A percentile compares a stretch with the other conserved stretches of the same genome.
phyloP scores from a whole-genome alignment of 2,888 invertebrate genomes.

The Folsomia manolachei region DNA sequence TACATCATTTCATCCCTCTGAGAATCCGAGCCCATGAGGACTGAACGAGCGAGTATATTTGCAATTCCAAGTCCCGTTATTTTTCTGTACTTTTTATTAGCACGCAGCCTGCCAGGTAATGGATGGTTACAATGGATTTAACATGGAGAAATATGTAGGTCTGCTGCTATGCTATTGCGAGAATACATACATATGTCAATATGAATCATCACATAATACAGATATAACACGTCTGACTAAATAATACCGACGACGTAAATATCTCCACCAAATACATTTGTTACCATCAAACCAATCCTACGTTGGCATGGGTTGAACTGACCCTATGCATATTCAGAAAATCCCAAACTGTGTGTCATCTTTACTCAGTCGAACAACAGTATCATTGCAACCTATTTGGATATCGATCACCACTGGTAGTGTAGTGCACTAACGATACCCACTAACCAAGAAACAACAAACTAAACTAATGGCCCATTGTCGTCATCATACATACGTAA shows the following conservation, averaged over 20 bases:
- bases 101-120: not conserved
- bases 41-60: not conserved
- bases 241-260: not conserved
- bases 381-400: not conserved
- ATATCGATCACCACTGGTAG: not conserved
- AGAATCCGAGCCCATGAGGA: not conserved
- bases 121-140: too few relatives aligned
- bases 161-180: not conserved
- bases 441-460: not conserved
- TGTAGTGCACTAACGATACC: not conserved
- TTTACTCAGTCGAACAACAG: not conserved
- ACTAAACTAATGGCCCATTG: not conserved
- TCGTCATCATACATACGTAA: not conserved
- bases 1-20: not conserved
- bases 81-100: slow-evolving; percentile 1
- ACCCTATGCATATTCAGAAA: slow-evolving; percentile 1
- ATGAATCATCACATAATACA: too few relatives aligned
- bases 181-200: too few relatives aligned
- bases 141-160: slow-evolving; percentile 6
- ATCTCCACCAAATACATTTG: not conserved
- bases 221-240: too few relatives aligned
- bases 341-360: not conserved
- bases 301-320: too few relatives aligned
- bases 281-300: too few relatives aligned
- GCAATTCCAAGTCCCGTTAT: not conserved